Evolutionary conservation across 1,140 invertebrate genomes (phyloP), one percentile per base, ranked within the genome.

Genomic region (Caenorhabditis inopinata): DNA sequence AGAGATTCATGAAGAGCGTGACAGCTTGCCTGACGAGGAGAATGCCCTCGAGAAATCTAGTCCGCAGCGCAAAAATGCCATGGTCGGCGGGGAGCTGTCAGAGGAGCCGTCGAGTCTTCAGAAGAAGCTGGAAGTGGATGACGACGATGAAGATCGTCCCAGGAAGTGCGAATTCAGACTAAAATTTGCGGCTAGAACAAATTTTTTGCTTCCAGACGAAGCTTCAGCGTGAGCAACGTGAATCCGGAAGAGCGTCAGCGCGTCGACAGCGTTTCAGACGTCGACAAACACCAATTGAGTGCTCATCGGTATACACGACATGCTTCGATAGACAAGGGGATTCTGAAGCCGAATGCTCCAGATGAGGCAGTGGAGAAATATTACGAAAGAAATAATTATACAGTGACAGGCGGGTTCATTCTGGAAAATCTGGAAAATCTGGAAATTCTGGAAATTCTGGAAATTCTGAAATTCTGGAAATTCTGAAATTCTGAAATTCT

Each of bases 301-400:
- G 38, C 12, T 32, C 51, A 58, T 16, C 14, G 58, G 12, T 68
- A 68, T 12, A 68, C 58, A 38, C 35, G 58, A 38, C 58, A 68
- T 25, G 7, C 32, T 2, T 68, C 58, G 0, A 68, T 68, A 38
- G 58, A 68, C 12, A 29, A 25, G 4, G 58, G 58, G 1, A 38
- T 16, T 14, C 2, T 21, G 32, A 68, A 68, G n/a, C 27, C 12
- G 51, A 21, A 29, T 42, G 32, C 16, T 58, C 27, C 51, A 16
- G 58, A 68, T 11, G 58, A 68, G 6, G 11, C n/a, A 27, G n/a
- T 68, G 4, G 58, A 68, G n/a, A 68, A 68, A 12, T 68, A 68
- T 68, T 68, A 68, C 21, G 58, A 68, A 9, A 38, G 58, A 42
- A 68, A 68, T n/a, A 68, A 68, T 27, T 68, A 68, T 42, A 68